Conservation (phyloP, 2,888 invertebrate genomes). For the Rosalia funebris region DNA sequence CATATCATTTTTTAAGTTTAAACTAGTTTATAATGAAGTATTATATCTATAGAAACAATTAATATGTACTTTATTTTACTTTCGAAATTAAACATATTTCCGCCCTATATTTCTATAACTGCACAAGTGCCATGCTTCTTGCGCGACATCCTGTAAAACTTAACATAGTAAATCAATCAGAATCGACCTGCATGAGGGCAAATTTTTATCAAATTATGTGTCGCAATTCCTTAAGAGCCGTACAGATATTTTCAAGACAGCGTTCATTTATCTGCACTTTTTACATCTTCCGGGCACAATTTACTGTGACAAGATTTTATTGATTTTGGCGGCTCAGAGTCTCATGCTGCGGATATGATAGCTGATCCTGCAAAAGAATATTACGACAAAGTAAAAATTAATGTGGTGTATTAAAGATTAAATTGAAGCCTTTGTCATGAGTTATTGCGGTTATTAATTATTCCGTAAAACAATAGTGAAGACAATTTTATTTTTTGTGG, state of each 20-base stretch:
- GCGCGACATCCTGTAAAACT: background rate
- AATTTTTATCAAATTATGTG: constrained; percentile 13
- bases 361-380: constrained; percentile 25
- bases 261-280: constrained; percentile 43
- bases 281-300: constrained; percentile 42
- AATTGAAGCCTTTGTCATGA: constrained; percentile 3
- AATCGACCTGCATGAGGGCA: background rate
- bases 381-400: constrained; percentile 16
- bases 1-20: no score
- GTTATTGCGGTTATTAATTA: constrained; percentile 3
- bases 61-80: no score
- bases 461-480: background rate
- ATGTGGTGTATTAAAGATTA: constrained; percentile 18
- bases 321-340: constrained; percentile 49
- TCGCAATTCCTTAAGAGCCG: constrained; percentile 4
- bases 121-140: background rate
- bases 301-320: constrained; percentile 48
- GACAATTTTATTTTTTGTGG: background rate
- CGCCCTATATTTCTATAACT: background rate
- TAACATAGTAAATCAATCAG: background rate
- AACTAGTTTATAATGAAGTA: no score
- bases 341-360: constrained; percentile 45
- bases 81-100: no score
- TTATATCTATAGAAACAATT: no score
- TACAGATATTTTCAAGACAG: constrained; percentile 29